These are phyloP conservation scores for Jacana jacana DNA, from an alignment of 2,113 vertebrate genomes.

Conservation along the genomic window DNA sequence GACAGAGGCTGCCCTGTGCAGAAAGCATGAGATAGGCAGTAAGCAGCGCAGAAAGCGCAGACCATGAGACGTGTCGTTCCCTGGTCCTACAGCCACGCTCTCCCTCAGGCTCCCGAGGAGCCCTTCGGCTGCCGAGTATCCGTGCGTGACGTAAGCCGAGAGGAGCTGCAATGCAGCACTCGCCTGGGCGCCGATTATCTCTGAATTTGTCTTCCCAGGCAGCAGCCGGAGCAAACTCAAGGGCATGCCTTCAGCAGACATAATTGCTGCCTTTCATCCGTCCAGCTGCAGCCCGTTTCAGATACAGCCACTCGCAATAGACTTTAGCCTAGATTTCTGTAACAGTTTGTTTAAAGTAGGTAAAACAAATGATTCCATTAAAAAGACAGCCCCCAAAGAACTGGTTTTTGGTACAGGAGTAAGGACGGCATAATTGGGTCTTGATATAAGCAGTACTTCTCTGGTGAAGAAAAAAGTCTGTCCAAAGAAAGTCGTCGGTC, in stretches of 20 bases:
- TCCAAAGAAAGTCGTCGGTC: neutral
- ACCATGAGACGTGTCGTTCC: neutral
- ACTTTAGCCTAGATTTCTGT: slow-evolving; percentile 7
- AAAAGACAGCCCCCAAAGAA: neutral
- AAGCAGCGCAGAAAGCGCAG: neutral
- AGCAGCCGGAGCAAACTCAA: neutral
- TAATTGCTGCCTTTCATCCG: neutral
- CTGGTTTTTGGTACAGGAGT: neutral
- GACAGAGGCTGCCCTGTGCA: neutral
- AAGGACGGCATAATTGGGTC: neutral
- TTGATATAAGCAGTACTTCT: slow-evolving; percentile 7
- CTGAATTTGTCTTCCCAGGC: neutral
- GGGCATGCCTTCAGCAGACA: slow-evolving; percentile 12
- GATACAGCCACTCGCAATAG: neutral
- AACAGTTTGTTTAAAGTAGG: slow-evolving; percentile 32
- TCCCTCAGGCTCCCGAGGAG: neutral
- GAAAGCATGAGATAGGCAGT: neutral
- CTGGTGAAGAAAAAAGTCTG: neutral
- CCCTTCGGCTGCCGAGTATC: neutral
- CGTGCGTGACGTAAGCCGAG: neutral
- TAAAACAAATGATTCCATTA: slow-evolving; percentile 46
- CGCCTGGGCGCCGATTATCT: neutral
- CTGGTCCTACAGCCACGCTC: neutral
- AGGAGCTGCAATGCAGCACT: slow-evolving; percentile 67
- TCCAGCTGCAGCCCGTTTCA: slow-evolving; percentile 19